Conservation (phyloP, 2,113 vertebrate species). For the Okapia johnstoni region DNA sequence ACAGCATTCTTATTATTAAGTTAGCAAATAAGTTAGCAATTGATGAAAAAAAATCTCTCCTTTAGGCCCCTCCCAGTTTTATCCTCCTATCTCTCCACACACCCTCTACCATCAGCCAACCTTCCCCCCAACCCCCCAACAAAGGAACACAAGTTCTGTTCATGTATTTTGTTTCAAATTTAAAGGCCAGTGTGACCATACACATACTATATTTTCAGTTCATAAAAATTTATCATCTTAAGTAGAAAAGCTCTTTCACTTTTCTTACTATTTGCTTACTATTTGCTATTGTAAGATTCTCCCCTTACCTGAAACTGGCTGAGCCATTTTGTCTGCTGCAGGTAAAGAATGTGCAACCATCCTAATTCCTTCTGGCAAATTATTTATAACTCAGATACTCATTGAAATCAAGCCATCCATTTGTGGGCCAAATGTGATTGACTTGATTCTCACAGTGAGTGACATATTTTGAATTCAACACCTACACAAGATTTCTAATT, state of each 20-base stretch:
- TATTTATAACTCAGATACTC: not conserved
- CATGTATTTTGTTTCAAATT: not conserved
- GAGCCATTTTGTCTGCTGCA: not conserved
- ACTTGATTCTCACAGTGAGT: not conserved
- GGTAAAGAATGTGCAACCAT: not conserved
- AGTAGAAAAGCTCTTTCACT: not conserved
- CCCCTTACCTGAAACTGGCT: not conserved
- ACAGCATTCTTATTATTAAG: not conserved
- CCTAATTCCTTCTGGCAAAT: not conserved
- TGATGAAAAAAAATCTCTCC: not conserved
- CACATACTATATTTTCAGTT: not conserved
- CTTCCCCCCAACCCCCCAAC: not conserved
- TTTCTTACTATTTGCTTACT: not conserved
- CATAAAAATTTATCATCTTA: not conserved
- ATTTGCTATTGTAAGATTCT: not conserved
- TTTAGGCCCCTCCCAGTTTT: rapidly evolving
- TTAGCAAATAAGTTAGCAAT: not conserved
- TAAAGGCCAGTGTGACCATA: not conserved
- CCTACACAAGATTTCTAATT: not conserved
- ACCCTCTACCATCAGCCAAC: not conserved
- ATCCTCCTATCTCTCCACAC: rapidly evolving
- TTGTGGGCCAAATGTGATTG: not conserved
- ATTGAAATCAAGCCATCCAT: not conserved
- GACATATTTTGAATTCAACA: not conserved
- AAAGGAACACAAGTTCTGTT: not conserved